phyloP scores from a whole-genome alignment of 2,888 invertebrate genomes.

The Eledone cirrhosa region DNA sequence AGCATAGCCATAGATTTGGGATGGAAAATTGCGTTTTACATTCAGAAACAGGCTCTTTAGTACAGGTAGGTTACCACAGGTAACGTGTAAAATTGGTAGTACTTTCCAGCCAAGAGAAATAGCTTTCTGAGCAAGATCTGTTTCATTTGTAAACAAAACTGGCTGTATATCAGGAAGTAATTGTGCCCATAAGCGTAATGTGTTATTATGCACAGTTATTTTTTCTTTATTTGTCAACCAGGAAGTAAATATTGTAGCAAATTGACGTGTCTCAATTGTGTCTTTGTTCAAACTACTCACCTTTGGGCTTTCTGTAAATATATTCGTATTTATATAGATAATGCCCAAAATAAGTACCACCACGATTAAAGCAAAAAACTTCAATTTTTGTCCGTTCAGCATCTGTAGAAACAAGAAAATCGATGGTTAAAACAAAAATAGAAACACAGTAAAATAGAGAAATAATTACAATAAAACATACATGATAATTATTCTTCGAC shows the following conservation, averaged over 20 bases:
- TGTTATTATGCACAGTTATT: constrained; percentile 44
- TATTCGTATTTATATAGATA: too few species aligned
- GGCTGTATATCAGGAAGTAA: constrained; percentile 45
- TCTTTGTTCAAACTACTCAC: too few species aligned
- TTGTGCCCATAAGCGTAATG: constrained; percentile 45
- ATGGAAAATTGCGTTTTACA: constrained; percentile 42
- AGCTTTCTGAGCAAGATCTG: constrained; percentile 36
- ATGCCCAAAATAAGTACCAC: too few species aligned
- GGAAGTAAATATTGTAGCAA: constrained; percentile 45
- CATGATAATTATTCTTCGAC: too few species aligned
- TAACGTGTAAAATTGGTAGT: constrained; percentile 37
- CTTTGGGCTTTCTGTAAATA: too few species aligned
- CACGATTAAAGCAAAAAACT: too few species aligned
- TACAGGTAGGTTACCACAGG: constrained; percentile 47
- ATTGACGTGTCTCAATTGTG: too few species aligned
- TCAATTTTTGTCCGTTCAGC: too few species aligned
- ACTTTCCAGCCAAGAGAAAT: constrained; percentile 41
- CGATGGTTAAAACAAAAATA: too few species aligned
- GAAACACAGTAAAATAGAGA: too few species aligned
- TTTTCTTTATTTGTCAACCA: constrained; percentile 46
- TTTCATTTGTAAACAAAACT: constrained; percentile 48
- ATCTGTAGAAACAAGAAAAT: too few species aligned
- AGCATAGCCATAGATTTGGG: constrained; percentile 50
- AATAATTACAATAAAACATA: too few species aligned
- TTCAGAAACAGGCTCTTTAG: constrained; percentile 54